These are phyloP conservation scores for Lepidostoma basale DNA, from an alignment of 1,140 invertebrate species.

Conservation along the genomic window DNA sequence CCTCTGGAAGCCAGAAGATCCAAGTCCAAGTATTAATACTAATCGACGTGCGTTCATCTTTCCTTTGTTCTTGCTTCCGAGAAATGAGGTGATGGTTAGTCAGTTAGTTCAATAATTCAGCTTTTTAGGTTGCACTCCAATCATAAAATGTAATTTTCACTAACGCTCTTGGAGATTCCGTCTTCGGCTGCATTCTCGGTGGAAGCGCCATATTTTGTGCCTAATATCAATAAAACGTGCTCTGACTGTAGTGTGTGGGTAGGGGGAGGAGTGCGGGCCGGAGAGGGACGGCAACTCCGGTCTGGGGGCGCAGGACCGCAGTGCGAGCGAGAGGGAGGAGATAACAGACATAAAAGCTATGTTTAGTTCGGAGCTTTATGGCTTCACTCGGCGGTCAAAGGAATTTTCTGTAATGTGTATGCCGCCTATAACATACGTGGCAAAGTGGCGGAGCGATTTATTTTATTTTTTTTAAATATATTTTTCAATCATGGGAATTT, in stretches of 20 bases:
- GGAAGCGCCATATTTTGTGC: constrained; percentile 23
- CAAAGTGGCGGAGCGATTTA: too few relatives aligned
- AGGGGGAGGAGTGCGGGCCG: neutral
- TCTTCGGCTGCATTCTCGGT: constrained; percentile 14
- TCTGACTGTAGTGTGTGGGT: neutral
- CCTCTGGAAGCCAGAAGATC: too few relatives aligned
- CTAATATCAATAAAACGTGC: constrained; percentile 34
- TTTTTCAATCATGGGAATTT: too few relatives aligned
- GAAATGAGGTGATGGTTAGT: too few relatives aligned
- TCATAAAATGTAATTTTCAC: too few relatives aligned
- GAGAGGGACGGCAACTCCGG: constrained; percentile 9
- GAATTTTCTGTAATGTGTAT: constrained; percentile 26
- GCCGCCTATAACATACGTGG: too few relatives aligned
- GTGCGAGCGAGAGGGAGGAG: constrained; percentile 13
- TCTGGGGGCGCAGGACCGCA: neutral
- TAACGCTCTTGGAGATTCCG: too few relatives aligned
- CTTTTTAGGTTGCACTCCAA: too few relatives aligned
- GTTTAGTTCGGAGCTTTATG: constrained; percentile 28
- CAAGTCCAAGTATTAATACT: neutral
- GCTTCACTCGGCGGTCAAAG: constrained; percentile 23
- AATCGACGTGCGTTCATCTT: neutral
- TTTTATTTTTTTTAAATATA: too few relatives aligned
- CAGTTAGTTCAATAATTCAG: too few relatives aligned
- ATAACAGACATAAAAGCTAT: constrained; percentile 26
- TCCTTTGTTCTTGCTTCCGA: too few relatives aligned